Evolutionary conservation across 1,140 invertebrate genomes (phyloP).

Genomic region (Drosophila murphyi): DNA sequence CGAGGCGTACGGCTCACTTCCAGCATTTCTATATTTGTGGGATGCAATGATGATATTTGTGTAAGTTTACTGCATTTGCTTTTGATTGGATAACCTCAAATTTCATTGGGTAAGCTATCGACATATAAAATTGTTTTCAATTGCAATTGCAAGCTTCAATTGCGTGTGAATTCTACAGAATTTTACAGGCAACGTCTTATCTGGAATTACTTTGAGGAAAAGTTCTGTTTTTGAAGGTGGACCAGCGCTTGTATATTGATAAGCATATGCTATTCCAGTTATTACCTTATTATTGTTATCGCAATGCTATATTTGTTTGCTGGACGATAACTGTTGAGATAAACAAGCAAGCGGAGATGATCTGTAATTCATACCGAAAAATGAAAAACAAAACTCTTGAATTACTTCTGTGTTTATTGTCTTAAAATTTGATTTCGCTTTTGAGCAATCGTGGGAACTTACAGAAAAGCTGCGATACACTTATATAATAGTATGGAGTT

Average conservation of each 20-base stretch:
- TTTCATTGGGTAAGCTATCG: constrained; percentile 20
- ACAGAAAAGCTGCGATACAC: too few species aligned
- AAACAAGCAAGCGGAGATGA: neutral
- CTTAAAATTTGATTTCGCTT: too few species aligned
- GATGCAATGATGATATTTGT: constrained; percentile 93
- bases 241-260: constrained; percentile 29
- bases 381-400: too few species aligned
- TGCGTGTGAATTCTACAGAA: constrained; percentile 1
- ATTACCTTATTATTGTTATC: constrained; percentile 28
- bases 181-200: constrained; percentile 29
- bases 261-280: constrained; percentile 34
- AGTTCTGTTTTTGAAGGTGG: constrained; percentile 17
- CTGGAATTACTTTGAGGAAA: neutral
- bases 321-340: neutral
- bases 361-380: neutral
- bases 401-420: too few species aligned
- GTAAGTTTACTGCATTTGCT: constrained; percentile 85
- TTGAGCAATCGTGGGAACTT: too few species aligned
- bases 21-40: constrained; percentile 97
- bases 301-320: constrained; percentile 33
- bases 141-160: constrained; percentile 28
- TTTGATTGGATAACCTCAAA: constrained; percentile 17
- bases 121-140: constrained; percentile 10
- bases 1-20: constrained; percentile 95
- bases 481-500: too few species aligned